phyloP scores from a whole-genome alignment of 2,888 invertebrate species.

The Vanessa cardui region DNA sequence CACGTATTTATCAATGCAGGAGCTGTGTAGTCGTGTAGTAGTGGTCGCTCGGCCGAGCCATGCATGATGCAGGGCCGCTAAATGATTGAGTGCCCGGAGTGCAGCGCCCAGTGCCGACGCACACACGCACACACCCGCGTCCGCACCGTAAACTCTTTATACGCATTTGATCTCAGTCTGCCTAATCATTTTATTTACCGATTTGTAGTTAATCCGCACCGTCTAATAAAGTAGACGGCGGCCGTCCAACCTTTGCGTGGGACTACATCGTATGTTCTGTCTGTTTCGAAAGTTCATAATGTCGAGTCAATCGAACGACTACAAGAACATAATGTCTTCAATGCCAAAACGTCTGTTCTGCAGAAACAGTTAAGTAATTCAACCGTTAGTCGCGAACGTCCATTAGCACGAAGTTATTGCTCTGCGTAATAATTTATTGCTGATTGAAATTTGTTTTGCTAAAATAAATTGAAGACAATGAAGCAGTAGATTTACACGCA shows the following conservation, averaged over 20 bases:
- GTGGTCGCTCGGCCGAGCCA: background rate
- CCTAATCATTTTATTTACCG: background rate
- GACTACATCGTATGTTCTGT: background rate
- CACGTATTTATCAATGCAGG: slow-evolving; percentile 8
- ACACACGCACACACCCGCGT: background rate
- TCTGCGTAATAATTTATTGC: background rate
- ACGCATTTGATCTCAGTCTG: background rate
- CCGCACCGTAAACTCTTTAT: background rate
- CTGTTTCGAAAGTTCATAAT: slow-evolving; percentile 7
- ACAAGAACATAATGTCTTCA: slow-evolving; percentile 11
- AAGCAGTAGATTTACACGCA: background rate
- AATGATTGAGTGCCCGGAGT: slow-evolving; percentile 29
- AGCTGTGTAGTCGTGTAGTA: slow-evolving; percentile 5
- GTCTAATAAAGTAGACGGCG: background rate
- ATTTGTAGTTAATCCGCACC: background rate
- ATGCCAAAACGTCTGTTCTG: background rate
- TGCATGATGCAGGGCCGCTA: slow-evolving; percentile 17
- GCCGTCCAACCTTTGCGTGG: background rate
- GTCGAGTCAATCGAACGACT: background rate
- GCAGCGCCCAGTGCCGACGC: slow-evolving; percentile 5
- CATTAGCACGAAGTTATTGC: background rate
- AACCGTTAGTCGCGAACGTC: slow-evolving; percentile 1
- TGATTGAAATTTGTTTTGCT: background rate
- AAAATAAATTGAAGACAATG: background rate
- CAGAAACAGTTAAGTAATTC: slow-evolving; percentile 1